Evolutionary conservation across 2,888 invertebrate species (phyloP), one percentile per base, ranked within the genome.

Genomic region (Brachyptera risi): DNA sequence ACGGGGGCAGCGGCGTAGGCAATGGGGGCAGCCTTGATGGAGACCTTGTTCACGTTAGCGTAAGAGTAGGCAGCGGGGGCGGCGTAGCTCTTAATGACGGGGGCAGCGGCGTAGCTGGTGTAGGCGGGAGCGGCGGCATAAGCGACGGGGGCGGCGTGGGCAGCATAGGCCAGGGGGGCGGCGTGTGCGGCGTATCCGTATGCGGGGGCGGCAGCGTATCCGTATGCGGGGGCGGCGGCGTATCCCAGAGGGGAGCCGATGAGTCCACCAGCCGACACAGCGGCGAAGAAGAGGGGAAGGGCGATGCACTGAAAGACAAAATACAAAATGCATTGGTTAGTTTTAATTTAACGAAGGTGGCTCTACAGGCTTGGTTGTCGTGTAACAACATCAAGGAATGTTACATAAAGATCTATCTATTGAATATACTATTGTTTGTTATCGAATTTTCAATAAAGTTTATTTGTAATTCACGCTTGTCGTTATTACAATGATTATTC

Each of bases 181-280:
- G 59, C 23, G 21, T 24, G 60, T 61, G 69, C 65, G 58, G 71
- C 71, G n/a, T n/a, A n/a, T n/a, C n/a, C n/a, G n/a, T n/a, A n/a
- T n/a, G n/a, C 56, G 51, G 69, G 67, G 35, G 71, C 68, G 58
- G 62, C 67, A 35, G 74, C 64, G 44, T 69, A 66, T 23, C 68
- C 67, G 26, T 72, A 56, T 15, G 73, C 67, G 5, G 74, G 71
- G 68, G 9, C 79, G 77, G 69, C 74, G 63, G 42, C 78, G 40
- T 69, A 71, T 65, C 77, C 72, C 68, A 66, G 17, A 73, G 67
- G 9, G 74, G 79, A 77, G 83, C 84, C 68, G 84, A 35, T 37
- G 49, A 59, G 37, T 59, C 75, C 72, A 68, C 72, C 73, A 42
- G 73, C 73, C 13, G 75, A 76, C 57, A 72, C 77, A 67, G 70